These are phyloP conservation scores for Drosophila burlai DNA, from an alignment of 1,140 invertebrate genomes.

Conservation along the genomic window DNA sequence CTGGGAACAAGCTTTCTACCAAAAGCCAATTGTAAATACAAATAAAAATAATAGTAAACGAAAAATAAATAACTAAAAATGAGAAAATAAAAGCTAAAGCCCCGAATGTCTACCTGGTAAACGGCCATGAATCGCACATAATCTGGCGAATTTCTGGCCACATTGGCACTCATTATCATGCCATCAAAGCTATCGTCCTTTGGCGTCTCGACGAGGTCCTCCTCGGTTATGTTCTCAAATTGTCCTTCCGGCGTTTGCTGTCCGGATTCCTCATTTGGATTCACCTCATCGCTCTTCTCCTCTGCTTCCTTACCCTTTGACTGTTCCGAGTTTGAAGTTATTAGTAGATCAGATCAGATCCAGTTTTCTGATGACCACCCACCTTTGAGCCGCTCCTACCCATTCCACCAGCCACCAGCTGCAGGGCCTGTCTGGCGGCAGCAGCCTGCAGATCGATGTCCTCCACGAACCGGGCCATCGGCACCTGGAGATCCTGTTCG, in stretches of 20 bases:
- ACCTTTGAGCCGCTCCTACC: conserved; percentile 19
- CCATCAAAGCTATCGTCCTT: conserved; percentile 69
- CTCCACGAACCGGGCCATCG: conserved; percentile 65
- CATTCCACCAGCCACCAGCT: conserved; percentile 29
- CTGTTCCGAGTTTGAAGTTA: neutral
- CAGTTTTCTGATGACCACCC: neutral
- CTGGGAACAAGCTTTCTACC: conserved; percentile 78
- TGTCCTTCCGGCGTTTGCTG: conserved; percentile 45
- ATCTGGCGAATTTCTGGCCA: conserved; percentile 68
- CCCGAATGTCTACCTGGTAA: conserved; percentile 67
- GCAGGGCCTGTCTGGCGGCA: conserved; percentile 64
- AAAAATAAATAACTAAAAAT: conserved; percentile 36
- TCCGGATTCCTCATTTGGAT: conserved; percentile 36
- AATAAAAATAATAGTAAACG: conserved; percentile 28
- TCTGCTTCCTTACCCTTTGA: conserved; percentile 20
- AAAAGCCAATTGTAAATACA: conserved; percentile 42
- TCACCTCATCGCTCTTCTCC: conserved; percentile 2
- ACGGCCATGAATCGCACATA: conserved; percentile 80
- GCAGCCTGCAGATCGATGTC: conserved; percentile 73
- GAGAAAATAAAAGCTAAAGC: neutral
- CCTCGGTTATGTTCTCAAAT: conserved; percentile 50
- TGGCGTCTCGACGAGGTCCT: conserved; percentile 29
- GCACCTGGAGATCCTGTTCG: conserved; percentile 75
- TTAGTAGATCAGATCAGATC: too few species aligned
- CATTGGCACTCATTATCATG: conserved; percentile 73